Base-by-base conservation (phyloP, 2,113 vertebrate species). In the Podarcis cretensis region DNA sequence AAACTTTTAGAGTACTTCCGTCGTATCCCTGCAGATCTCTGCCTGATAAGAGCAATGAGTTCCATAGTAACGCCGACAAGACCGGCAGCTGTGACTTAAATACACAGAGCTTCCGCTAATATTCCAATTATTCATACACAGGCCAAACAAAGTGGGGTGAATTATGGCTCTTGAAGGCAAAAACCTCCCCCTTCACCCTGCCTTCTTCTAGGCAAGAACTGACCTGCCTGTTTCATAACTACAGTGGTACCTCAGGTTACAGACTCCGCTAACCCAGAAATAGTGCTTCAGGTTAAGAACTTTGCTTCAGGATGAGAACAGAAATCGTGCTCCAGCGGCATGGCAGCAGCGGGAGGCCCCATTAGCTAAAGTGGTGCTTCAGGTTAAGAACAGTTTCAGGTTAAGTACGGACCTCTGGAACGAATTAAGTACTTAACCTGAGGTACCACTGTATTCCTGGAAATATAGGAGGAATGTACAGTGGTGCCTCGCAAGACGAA, bases 41-140 rank as follows among this genome's bases (percentile, higher is more conserved):
- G 23, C 43, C 89, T 89, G 82, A 65, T 48, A 83, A 73, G 30
- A 90, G 69, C 82, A 71, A 89, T 93, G 87, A 93, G 92, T 78
- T 85, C 85, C 89, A 32, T 78, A 85, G 80, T 69, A 87, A 65
- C 21, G 27, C 9, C 91, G 69, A 87, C 87, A 92, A 48, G 32
- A 76, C 73, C 66, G 81, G 40, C 69, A 87, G 30, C 85, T 94
- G 40, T 75, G 85, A 92, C 89, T 94, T 92, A 81, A 86, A 69
- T 43, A 85, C 85, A 35, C 37, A 32, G 23, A 73, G 75, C 35
- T 87, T 90, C 35, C 87, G 85, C 90, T 91, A 88, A 20, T 73
- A 94, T 91, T 90, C 78, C 82, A 80, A 81, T 37, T 90, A 94
- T 37, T 59, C 6, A 76, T 68, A 20, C 83, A 94, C 81, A 93